Conservation (phyloP, 2,113 vertebrate genomes). For the Danionella cerebrum region DNA sequence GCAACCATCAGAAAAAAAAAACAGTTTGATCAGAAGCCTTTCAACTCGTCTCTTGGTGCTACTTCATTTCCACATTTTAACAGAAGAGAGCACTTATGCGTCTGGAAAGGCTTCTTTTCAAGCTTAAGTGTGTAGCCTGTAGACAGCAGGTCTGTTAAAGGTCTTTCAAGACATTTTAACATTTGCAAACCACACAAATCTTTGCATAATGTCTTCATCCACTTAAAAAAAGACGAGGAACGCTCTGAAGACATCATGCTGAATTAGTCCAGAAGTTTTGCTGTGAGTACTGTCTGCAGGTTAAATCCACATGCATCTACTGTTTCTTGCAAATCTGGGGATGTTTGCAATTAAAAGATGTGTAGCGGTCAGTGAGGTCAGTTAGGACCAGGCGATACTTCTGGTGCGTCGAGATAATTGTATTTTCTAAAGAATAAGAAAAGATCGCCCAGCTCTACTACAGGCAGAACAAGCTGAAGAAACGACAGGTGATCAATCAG, state of each 20-base stretch:
- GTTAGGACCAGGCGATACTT: conserved; percentile 7
- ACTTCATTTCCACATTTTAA: background rate
- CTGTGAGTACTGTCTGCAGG: conserved; percentile 67
- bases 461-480: conserved; percentile 58
- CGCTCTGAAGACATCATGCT: conserved; percentile 42
- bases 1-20: conserved; percentile 52
- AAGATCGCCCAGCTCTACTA: conserved; percentile 41
- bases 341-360: conserved; percentile 51
- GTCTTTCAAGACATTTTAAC: conserved; percentile 26
- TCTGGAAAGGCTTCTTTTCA: conserved; percentile 67
- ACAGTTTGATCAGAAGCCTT: conserved; percentile 65
- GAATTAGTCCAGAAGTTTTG: conserved; percentile 5
- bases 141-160: conserved; percentile 57
- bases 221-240: background rate
- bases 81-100: conserved; percentile 34
- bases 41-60: conserved; percentile 42
- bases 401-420: no score
- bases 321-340: conserved; percentile 40
- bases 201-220: conserved; percentile 17
- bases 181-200: background rate
- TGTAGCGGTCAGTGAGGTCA: conserved; percentile 1
- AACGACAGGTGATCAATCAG: conserved; percentile 55
- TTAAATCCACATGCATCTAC: conserved; percentile 67
- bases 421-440: conserved; percentile 29
- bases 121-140: conserved; percentile 66